Evolutionary conservation across 2,888 invertebrate species (phyloP).

Genomic region (Branchellion lobata): DNA sequence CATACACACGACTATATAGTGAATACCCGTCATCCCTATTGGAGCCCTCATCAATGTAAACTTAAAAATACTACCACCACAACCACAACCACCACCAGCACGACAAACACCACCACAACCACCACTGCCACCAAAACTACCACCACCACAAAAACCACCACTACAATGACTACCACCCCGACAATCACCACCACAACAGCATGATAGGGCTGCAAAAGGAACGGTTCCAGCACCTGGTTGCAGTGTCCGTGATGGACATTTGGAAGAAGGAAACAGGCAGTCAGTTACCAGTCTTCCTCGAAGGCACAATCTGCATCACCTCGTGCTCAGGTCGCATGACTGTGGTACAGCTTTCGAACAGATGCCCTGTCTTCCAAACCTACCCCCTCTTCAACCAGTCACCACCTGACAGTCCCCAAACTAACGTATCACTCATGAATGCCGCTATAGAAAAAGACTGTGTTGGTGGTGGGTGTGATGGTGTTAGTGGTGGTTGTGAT

Average conservation of each 20-base stretch:
- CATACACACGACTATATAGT: too few relatives aligned
- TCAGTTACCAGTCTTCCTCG: slow-evolving; percentile 51
- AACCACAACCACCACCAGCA: too few relatives aligned
- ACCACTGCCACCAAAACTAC: too few relatives aligned
- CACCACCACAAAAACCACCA: too few relatives aligned
- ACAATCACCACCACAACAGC: too few relatives aligned
- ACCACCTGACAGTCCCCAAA: slow-evolving; percentile 12
- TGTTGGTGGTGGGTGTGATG: neutral
- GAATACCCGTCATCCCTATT: too few relatives aligned
- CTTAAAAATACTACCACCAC: too few relatives aligned
- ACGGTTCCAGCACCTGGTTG: slow-evolving; percentile 52
- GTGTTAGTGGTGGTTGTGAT: too few relatives aligned
- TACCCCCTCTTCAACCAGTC: slow-evolving; percentile 35
- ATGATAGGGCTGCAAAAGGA: slow-evolving; percentile 53
- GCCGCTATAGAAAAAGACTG: too few relatives aligned
- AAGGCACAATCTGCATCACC: slow-evolving; percentile 54
- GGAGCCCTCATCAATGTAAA: too few relatives aligned
- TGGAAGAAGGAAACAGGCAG: slow-evolving; percentile 55
- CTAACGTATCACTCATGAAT: neutral
- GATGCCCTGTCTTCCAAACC: slow-evolving; percentile 50
- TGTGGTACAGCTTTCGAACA: slow-evolving; percentile 52
- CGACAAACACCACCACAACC: too few relatives aligned
- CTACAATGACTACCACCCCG: too few relatives aligned
- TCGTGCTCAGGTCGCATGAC: slow-evolving; percentile 51
- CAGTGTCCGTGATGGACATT: slow-evolving; percentile 52